Percentiles rank a stretch among this genome's conserved stretches.
Conservation (phyloP, 2,113 vertebrate genomes). For the Rhinogobius similis region DNA sequence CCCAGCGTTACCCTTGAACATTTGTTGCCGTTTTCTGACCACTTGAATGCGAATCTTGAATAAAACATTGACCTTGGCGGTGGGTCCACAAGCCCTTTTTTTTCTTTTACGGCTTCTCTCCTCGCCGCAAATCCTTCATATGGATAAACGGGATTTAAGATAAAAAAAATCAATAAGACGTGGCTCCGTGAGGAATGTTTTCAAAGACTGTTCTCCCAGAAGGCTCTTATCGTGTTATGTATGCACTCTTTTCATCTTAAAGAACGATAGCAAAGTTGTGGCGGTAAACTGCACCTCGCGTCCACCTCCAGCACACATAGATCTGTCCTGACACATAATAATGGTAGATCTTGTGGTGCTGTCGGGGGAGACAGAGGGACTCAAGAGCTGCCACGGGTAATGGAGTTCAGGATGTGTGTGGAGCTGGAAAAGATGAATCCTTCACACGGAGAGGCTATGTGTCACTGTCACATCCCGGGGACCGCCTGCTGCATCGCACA, state of each 20-base stretch:
- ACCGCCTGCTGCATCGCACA: conserved; percentile 20
- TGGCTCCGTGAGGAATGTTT: conserved; percentile 32
- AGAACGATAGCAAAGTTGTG: conserved; percentile 7
- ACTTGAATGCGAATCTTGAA: background rate
- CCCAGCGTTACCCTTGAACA: background rate
- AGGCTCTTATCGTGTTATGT: conserved; percentile 32
- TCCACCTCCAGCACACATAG: conserved; percentile 2
- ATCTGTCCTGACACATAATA: conserved; percentile 27
- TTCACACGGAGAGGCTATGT: conserved; percentile 30
- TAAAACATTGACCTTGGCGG: conserved; percentile 33
- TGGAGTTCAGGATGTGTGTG: conserved; percentile 39
- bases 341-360: conserved; percentile 41
- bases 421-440: conserved; percentile 25
- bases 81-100: conserved; percentile 41
- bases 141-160: conserved; percentile 44
- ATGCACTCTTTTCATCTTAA: conserved; percentile 14
- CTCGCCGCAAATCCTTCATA: conserved; percentile 27
- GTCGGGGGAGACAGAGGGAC: conserved; percentile 38
- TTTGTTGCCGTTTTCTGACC: background rate
- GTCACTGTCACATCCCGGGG: conserved; percentile 41
- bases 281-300: conserved; percentile 15
- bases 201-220: conserved; percentile 24
- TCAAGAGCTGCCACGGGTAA: conserved; percentile 45
- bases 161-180: conserved; percentile 49
- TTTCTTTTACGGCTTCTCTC: conserved; percentile 26